Conservation (phyloP, 2,888 invertebrate species). For the Lamellibrachia columna region DNA sequence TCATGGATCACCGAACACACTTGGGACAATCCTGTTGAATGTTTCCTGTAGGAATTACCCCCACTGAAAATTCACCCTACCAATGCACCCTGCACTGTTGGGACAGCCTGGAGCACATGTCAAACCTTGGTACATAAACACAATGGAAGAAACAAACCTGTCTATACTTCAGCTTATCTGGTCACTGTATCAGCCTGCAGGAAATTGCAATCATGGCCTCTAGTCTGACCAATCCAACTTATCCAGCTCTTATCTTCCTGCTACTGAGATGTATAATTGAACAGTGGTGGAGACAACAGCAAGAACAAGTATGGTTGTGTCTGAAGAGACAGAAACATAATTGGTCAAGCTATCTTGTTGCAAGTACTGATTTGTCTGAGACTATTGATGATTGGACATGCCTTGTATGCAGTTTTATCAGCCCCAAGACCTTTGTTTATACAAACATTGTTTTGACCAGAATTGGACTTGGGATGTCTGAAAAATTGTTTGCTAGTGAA, state of each 20-base stretch:
- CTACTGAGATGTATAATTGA: background rate
- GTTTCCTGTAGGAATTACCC: background rate
- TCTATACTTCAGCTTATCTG: background rate
- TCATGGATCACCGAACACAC: background rate
- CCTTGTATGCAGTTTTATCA: background rate
- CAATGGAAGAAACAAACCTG: background rate
- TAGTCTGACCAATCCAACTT: background rate
- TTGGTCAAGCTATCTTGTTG: conserved; percentile 2
- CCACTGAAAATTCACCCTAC: background rate
- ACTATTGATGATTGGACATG: background rate
- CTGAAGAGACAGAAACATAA: background rate
- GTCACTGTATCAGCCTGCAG: background rate
- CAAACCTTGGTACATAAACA: background rate
- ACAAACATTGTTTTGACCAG: background rate
- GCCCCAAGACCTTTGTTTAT: background rate
- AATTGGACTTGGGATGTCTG: background rate
- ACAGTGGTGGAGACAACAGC: background rate
- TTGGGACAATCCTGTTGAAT: background rate
- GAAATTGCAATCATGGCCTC: background rate
- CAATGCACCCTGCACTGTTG: background rate
- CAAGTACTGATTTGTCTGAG: background rate
- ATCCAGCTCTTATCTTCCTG: background rate
- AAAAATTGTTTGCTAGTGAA: too few relatives aligned
- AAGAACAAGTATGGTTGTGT: conserved; percentile 1
- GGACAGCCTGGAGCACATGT: background rate